These are phyloP conservation scores for Triplophysa rosa DNA, from an alignment of 2,113 vertebrate genomes.

Conservation along the genomic window DNA sequence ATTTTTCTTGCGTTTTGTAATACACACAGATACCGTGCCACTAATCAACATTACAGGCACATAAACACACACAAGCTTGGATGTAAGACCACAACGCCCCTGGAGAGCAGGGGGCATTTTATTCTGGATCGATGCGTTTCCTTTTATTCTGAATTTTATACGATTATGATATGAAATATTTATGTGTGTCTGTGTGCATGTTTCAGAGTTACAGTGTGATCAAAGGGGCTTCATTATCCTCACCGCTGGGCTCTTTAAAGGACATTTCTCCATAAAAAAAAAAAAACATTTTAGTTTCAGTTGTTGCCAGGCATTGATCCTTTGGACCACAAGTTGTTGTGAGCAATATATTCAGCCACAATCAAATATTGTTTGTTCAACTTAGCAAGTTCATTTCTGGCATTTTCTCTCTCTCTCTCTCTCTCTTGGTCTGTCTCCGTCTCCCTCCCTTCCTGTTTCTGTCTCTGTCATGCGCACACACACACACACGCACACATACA, in stretches of 20 bases:
- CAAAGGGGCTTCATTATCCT: constrained; percentile 40
- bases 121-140: constrained; percentile 20
- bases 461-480: not conserved
- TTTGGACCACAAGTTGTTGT: not conserved
- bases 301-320: constrained; percentile 25
- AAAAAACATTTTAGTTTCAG: not conserved
- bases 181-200: not conserved
- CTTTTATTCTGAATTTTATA: constrained; percentile 22
- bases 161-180: constrained; percentile 32
- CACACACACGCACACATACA: too few species aligned
- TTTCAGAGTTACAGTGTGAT: constrained; percentile 36
- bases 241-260: not conserved
- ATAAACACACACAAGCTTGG: not conserved
- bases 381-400: not conserved
- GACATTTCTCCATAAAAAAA: constrained; percentile 20
- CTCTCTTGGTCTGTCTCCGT: constrained; percentile 16
- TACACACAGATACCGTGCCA: not conserved
- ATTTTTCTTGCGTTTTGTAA: not conserved
- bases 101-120: not conserved
- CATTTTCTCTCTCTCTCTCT: not conserved
- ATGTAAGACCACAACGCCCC: not conserved
- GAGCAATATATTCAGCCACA: constrained; percentile 7
- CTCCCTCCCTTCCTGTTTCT: constrained; percentile 36
- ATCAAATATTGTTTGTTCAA: constrained; percentile 20
- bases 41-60: not conserved